Conservation (phyloP, 2,113 vertebrate genomes). For the Calidris pugnax region DNA sequence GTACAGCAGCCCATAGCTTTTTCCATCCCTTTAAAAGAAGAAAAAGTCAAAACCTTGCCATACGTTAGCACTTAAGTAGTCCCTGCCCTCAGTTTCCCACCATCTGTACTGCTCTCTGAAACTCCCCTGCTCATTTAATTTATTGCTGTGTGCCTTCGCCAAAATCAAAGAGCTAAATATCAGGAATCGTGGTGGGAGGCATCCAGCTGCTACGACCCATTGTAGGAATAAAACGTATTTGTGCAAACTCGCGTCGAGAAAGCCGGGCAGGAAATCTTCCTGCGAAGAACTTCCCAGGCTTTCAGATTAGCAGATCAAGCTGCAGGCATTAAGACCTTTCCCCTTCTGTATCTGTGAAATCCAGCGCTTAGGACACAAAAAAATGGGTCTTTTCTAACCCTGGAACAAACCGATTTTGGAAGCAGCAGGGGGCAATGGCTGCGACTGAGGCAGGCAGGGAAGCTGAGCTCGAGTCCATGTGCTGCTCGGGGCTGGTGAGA, state of each 20-base stretch:
- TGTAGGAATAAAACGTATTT: neutral
- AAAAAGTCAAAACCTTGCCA: neutral
- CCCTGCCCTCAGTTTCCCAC: conserved; percentile 45
- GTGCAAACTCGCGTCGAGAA: neutral
- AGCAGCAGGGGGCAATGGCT: neutral
- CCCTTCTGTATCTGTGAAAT: neutral
- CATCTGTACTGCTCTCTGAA: conserved; percentile 34
- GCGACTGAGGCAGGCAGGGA: neutral
- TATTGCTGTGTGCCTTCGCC: neutral
- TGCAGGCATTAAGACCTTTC: conserved; percentile 13
- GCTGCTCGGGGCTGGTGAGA: neutral
- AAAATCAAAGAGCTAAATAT: conserved; percentile 14
- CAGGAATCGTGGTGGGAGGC: conserved; percentile 46
- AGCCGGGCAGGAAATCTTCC: neutral
- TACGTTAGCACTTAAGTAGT: conserved; percentile 16
- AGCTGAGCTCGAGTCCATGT: neutral
- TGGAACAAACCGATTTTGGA: conserved; percentile 54
- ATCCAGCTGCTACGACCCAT: conserved; percentile 14
- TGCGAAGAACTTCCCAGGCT: neutral
- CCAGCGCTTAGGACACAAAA: neutral
- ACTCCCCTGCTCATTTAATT: neutral
- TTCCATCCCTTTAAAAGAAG: neutral
- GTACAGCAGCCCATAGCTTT: neutral
- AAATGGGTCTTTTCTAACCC: conserved; percentile 29
- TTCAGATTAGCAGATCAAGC: conserved; percentile 35